Evolutionary conservation across 2,113 vertebrate genomes (phyloP), one percentile per base, ranked within the genome.

Genomic region (Elachura formosa): DNA sequence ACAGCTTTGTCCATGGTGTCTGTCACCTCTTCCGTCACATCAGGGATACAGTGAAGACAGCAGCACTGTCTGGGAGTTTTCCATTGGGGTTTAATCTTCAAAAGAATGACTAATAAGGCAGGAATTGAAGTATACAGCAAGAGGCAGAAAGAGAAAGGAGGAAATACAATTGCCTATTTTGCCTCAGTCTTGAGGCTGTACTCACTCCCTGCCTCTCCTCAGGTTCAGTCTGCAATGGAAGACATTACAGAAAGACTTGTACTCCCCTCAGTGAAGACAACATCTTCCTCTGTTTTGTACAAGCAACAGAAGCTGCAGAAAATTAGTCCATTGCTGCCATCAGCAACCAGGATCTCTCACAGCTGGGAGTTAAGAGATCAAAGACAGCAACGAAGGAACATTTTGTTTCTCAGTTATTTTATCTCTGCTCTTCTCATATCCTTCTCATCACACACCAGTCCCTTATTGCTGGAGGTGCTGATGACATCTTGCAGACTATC

Each of bases 331-430:
- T 78, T 92, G 89, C 90, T 92, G 91, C 96, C 94, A 87, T 90
- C 95, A 96, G 90, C 88, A 97, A 92, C 77, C 93, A 93, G 92
- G 94, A 95, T 97, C 91, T 94, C 88, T 95, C 94, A 94, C 96
- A 96, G 96, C 94, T 96, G 96, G 96, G 66, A 97, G 94, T 91
- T 84, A 93, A 96, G 93, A 96, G 96, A 97, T 96, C 95, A 97
- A 97, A 97, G 96, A 46, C 68, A 88, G 83, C 63, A 87, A 93
- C 1, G 10, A 94, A 93, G 79, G 83, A 96, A 96, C 95, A 92
- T 89, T 97, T 97, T 97, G 94, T 96, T 96, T 95, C 93, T 94
- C 89, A 43, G 92, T 72, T 94, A 92, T 95, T 95, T 94, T 84
- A 90, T 84, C 93, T 94, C 78, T 84, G 72, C 56, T 86, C 84